Conservation (phyloP, 2,888 invertebrate genomes). For the Arrhopalites spinosus region DNA sequence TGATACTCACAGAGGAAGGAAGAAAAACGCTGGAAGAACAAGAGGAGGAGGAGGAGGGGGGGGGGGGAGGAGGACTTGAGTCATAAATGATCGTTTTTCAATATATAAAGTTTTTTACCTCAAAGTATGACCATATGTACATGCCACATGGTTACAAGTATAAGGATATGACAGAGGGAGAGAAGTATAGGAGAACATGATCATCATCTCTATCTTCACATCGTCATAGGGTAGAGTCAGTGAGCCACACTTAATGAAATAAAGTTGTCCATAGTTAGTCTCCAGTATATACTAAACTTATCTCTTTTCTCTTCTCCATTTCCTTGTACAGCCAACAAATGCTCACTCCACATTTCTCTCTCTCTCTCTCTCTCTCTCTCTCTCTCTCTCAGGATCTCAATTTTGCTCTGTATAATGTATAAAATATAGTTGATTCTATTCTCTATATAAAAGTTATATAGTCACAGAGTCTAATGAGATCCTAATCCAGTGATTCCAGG, state of each 20-base stretch:
- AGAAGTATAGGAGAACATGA: neutral
- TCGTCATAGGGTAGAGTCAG: slow-evolving; percentile 2
- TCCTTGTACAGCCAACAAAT: too few species aligned
- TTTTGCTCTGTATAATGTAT: neutral
- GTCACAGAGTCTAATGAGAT: slow-evolving; percentile 26
- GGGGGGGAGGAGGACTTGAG: too few species aligned
- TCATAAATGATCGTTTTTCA: too few species aligned
- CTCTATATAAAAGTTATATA: neutral
- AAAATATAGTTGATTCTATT: neutral
- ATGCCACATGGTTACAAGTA: neutral
- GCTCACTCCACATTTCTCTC: too few species aligned
- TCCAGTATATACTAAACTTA: neutral
- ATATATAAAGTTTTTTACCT: neutral
- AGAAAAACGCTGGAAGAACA: too few species aligned
- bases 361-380: too few species aligned
- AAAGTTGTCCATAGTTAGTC: slow-evolving; percentile 24
- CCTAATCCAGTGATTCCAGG: slow-evolving; percentile 31
- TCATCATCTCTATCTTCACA: neutral
- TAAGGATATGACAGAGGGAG: neutral
- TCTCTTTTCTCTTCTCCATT: too few species aligned
- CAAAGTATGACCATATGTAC: neutral
- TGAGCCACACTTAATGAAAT: slow-evolving; percentile 24
- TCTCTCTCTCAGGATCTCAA: too few species aligned
- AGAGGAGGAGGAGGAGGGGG: too few species aligned
- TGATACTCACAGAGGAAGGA: too few species aligned